Conservation (phyloP, 2,888 invertebrate genomes). For the Nomada hirtipes region DNA sequence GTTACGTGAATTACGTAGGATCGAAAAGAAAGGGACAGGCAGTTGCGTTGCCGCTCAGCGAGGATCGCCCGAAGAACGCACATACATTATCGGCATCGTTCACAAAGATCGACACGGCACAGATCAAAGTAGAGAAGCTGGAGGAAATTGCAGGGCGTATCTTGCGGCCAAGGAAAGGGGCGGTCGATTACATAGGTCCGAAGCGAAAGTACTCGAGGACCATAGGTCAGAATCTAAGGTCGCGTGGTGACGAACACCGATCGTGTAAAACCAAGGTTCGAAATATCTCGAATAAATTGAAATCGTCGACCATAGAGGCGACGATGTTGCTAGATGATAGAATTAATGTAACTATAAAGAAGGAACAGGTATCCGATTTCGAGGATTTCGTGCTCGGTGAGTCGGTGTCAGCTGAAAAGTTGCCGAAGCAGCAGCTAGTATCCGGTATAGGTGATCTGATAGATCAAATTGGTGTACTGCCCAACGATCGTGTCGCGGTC, state of each 20-base stretch:
- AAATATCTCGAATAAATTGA: constrained; percentile 16
- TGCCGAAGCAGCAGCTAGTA: background rate
- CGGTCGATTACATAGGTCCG: constrained; percentile 63
- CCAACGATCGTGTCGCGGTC: constrained; percentile 1
- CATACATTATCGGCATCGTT: background rate
- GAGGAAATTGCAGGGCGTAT: constrained; percentile 57
- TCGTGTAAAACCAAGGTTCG: constrained; percentile 1
- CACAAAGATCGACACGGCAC: background rate
- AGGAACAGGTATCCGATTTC: constrained; percentile 40
- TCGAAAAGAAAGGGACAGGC: constrained; percentile 40
- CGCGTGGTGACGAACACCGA: background rate
- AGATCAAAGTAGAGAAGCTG: constrained; percentile 69
- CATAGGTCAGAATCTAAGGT: constrained; percentile 3
- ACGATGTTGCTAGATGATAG: background rate
- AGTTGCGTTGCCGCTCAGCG: background rate
- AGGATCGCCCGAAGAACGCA: background rate
- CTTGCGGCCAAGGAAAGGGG: constrained; percentile 72
- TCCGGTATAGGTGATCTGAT: background rate
- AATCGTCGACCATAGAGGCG: background rate
- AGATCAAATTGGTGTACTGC: constrained; percentile 7
- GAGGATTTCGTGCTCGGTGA: constrained; percentile 11
- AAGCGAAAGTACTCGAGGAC: constrained; percentile 46
- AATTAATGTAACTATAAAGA: constrained; percentile 36
- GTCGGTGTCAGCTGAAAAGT: background rate
- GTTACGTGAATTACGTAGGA: constrained; percentile 65